Evolutionary conservation across 2,888 invertebrate genomes (phyloP), one percentile per base, ranked within the genome.

Genomic region (Eupeodes luniger): DNA sequence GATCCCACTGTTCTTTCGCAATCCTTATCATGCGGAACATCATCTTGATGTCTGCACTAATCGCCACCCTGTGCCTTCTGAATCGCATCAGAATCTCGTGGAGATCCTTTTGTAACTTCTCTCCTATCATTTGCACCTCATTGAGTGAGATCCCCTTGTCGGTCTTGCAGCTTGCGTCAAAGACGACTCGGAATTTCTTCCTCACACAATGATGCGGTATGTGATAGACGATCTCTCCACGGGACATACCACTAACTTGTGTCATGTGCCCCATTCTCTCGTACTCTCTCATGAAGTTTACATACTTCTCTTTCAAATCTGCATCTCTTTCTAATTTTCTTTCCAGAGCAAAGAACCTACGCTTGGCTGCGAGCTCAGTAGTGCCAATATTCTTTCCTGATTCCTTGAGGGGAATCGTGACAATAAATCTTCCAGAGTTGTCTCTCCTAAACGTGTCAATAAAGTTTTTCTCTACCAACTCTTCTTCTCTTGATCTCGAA

Each of bases 171-270:
- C n/a, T 51, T 3, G 64, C 77, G 47, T 85, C 66, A 36, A 83
- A 78, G 5, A 72, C 74, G 3, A 72, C 78, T 12, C 74, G 12
- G 59, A 81, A 76, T 16, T 78, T 83, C 12, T 78, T 78, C 3
- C 57, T 66, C 4, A 78, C 51, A n/a, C 72, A 66, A 59, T 84
- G 74, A 69, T 84, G 84, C 5, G 79, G 79, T n/a, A 79, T 78
- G 40, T 84, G 69, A n/a, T 84, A 79, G 1, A 75, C 62, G 4
- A 47, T 5, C 34, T 64, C 19, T 1, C 44, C 12, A 7, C 36
- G 61, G 7, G 14, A 4, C 14, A 0, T 6, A 1, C n/a, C 61
- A 34, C n/a, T 67, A 0, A 59, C 75, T 27, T 6, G 53, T 16
- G 34, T 40, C 75, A 85, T 80, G 19, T 85, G 80, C 4, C 67